Evolutionary conservation across 2,797 vertebrate species (phyloP).

Genomic region (Coracias cyanogaster): DNA sequence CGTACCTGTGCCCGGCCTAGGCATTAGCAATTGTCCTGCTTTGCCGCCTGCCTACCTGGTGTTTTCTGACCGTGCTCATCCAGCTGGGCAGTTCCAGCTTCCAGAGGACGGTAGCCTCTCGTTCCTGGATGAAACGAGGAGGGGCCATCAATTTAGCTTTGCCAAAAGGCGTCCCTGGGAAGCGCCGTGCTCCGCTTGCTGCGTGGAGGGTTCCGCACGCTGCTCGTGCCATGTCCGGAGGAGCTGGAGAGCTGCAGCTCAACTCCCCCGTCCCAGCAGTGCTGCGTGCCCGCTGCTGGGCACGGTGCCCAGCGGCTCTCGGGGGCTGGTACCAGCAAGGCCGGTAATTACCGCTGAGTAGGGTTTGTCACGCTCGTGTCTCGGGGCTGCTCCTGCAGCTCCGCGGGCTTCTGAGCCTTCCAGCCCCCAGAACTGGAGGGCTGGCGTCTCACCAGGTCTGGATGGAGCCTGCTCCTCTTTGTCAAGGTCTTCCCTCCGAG

Average conservation of each 20-base stretch:
- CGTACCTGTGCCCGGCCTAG: not conserved
- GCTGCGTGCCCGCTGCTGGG: not conserved
- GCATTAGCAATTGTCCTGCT: not conserved
- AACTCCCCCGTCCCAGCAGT: rapidly evolving
- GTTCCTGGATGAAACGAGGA: not conserved
- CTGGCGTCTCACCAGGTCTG: rapidly evolving
- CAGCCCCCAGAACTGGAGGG: not conserved
- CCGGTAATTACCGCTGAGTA: not conserved
- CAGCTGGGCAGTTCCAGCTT: not conserved
- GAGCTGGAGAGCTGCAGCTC: not conserved
- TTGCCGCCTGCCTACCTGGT: not conserved
- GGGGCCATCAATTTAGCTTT: not conserved
- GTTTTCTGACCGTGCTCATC: not conserved
- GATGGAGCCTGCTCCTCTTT: not conserved
- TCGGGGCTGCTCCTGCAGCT: not conserved
- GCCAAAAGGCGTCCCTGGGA: not conserved
- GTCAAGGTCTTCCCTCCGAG: not conserved
- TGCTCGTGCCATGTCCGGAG: not conserved
- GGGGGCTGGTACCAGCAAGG: not conserved
- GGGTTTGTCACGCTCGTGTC: not conserved
- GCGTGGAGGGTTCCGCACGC: rapidly evolving
- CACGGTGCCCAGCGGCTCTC: not conserved
- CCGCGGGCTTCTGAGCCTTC: not conserved
- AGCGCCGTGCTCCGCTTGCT: rapidly evolving
- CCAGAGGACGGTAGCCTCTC: rapidly evolving